These are phyloP conservation scores for Mythimna albipuncta DNA, from an alignment of 2,888 invertebrate species.

Conservation along the genomic window DNA sequence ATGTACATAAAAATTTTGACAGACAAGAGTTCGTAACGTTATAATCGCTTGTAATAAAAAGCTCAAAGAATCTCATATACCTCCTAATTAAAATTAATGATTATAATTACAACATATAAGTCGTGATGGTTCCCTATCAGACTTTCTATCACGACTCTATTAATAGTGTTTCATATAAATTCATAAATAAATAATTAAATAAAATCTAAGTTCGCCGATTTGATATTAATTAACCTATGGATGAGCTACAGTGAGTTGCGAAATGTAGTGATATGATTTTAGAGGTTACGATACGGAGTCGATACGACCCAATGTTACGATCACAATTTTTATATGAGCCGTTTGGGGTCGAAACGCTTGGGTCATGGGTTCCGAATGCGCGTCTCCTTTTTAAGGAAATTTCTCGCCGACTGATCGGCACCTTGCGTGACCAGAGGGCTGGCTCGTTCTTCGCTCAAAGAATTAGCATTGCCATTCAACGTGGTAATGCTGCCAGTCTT, in stretches of 20 bases:
- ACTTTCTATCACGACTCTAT: slow-evolving; percentile 58
- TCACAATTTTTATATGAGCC: no score
- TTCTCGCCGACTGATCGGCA: no score
- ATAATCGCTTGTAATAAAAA: slow-evolving; percentile 29
- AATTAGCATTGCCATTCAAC: no score
- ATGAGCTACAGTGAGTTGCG: slow-evolving; percentile 44
- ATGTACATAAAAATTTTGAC: slow-evolving; percentile 12
- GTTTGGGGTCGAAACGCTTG: no score
- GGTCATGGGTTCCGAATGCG: no score
- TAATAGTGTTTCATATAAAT: slow-evolving; percentile 29
- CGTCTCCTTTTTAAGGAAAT: no score
- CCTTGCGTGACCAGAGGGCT: no score
- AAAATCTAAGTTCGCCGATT: slow-evolving; percentile 51
- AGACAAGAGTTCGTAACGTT: slow-evolving; percentile 29
- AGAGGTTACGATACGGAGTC: slow-evolving; percentile 36
- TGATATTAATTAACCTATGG: slow-evolving; percentile 55
- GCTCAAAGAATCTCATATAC: neutral
- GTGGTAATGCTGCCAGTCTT: no score
- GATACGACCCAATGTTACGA: slow-evolving; percentile 34
- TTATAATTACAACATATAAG: slow-evolving; percentile 42
- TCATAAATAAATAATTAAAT: slow-evolving; percentile 35
- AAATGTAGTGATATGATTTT: slow-evolving; percentile 36
- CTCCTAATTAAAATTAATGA: slow-evolving; percentile 34
- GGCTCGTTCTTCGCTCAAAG: no score
- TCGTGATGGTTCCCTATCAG: slow-evolving; percentile 29